Conservation (phyloP, 2,113 vertebrate genomes). For the Arothron firmamentum region DNA sequence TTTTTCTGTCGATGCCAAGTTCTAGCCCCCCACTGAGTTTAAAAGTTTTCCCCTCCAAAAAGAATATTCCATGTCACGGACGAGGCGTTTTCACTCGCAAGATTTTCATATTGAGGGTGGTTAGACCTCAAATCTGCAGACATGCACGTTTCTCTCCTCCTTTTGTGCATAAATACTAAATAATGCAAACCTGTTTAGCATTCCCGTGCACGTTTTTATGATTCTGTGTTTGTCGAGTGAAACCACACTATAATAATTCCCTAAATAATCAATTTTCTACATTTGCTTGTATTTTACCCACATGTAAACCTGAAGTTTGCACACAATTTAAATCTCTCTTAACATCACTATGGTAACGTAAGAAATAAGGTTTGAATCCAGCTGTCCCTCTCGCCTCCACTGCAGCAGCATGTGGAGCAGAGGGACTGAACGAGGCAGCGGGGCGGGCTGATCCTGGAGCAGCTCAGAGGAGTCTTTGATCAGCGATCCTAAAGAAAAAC, state of each 20-base stretch:
- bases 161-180: neutral
- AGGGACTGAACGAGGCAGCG: conserved; percentile 7
- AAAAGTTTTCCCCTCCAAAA: conserved; percentile 17
- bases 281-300: neutral
- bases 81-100: neutral
- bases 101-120: conserved; percentile 3
- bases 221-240: neutral
- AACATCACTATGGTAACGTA: neutral
- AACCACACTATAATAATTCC: too few relatives aligned
- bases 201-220: neutral
- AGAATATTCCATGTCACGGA: conserved; percentile 6
- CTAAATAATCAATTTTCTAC: neutral
- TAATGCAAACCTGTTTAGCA: conserved; percentile 10
- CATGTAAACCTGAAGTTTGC: neutral
- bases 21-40: conserved; percentile 15
- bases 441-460: conserved; percentile 19
- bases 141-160: neutral
- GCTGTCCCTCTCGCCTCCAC: conserved; percentile 27
- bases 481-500: conserved; percentile 23
- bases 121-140: neutral
- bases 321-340: neutral
- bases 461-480: conserved; percentile 60
- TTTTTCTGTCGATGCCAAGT: conserved; percentile 10
- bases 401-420: conserved; percentile 15
- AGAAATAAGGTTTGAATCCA: conserved; percentile 29